Conservation (phyloP, 37 sponge, comb jelly and placozoan species). For the Spongilla lacustris region DNA sequence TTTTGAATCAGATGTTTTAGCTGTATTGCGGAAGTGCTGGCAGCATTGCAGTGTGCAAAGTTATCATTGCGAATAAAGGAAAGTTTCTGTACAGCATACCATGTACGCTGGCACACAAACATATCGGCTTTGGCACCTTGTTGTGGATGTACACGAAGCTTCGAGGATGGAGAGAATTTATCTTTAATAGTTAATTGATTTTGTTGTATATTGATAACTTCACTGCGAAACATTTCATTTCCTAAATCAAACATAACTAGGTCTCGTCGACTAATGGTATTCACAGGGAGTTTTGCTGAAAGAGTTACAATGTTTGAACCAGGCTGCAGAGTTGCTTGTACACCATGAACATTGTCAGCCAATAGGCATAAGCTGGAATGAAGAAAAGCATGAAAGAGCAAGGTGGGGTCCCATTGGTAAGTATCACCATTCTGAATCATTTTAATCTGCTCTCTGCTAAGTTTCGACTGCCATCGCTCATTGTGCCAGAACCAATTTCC, state of each 20-base stretch:
- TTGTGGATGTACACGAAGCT: too few species aligned
- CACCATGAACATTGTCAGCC: background rate
- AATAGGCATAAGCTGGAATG: constrained; percentile 12
- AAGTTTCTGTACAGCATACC: constrained; percentile 14
- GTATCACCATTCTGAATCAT: constrained; percentile 5
- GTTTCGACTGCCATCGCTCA: background rate
- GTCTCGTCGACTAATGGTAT: too few species aligned
- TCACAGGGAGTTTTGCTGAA: too few species aligned
- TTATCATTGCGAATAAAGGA: background rate
- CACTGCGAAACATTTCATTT: background rate
- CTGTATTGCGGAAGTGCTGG: background rate
- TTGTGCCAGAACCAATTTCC: background rate
- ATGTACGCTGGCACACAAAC: background rate
- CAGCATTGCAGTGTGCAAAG: constrained; percentile 31
- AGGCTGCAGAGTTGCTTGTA: background rate
- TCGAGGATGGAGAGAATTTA: too few species aligned
- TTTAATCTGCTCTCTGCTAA: background rate
- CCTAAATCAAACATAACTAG: constrained; percentile 31
- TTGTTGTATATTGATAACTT: background rate
- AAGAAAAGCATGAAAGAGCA: constrained; percentile 9
- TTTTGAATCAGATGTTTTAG: background rate
- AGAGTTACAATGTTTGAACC: background rate
- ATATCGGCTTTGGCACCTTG: too few species aligned
- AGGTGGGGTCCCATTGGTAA: constrained; percentile 4
- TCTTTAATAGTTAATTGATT: too few species aligned